Evolutionary conservation across 2,797 vertebrate genomes (phyloP), one percentile per base, ranked within the genome.

Genomic region (Alfaro cultratus): DNA sequence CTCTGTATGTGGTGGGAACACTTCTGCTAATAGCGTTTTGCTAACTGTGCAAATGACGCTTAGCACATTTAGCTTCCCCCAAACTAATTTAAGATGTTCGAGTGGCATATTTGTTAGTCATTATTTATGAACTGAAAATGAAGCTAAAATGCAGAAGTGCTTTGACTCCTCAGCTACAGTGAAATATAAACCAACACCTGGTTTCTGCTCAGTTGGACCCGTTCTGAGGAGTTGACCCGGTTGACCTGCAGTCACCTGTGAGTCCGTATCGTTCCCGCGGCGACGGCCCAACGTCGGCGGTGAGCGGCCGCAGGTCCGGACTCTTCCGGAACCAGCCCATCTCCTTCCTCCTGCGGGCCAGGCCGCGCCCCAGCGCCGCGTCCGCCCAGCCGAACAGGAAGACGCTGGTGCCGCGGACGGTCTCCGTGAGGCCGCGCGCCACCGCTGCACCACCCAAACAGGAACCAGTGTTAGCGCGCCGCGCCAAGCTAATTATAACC

Each of bases 301-400:
- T 79, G 79, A 96, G 71, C 0, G 1, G 5, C 31, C 83, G 83
- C 82, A 93, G 47, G 79, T 96, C 86, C 0, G 75, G 60, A 1
- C 39, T 90, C 81, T 88, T 95, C 75, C 80, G 92, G 89, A 97
- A 97, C 94, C 95, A 97, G 74, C 94, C 94, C 84, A 96, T 87
- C 80, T 96, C 94, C 84, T 95, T 97, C 83, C 95, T 95, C 89
- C 96, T 95, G 81, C 92, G 94, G 2, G 96, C 94, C 47, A 96
- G 89, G n/a, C 94, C 90, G 31, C 88, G 90, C 80, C 93, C 95
- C 62, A 82, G 83, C 0, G 94, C 94, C 10, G 74, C 41, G 83
- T 98, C 95, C 0, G 95, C 96, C 87, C 95, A 94, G 43, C 95
- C 95, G 13, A 97, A 97, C 74, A 97, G 93, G 95, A 97, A 97